phyloP scores from a whole-genome alignment of 2,888 invertebrate species.

The Pocota personata region DNA sequence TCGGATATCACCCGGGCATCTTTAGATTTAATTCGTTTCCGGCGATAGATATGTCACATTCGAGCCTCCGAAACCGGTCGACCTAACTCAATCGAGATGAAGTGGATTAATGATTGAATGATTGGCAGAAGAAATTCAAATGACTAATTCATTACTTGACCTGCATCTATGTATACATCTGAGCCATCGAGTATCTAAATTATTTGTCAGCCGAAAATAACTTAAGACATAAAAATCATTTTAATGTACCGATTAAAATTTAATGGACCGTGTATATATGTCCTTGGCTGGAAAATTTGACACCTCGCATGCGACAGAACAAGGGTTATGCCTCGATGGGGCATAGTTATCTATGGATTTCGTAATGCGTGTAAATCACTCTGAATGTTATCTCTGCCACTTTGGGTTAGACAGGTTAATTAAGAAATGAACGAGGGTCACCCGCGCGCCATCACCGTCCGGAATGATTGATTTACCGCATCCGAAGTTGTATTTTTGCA shows the following conservation, averaged over 20 bases:
- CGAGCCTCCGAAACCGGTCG: neutral
- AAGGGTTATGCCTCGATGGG: neutral
- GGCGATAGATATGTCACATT: constrained; percentile 21
- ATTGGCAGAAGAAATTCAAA: constrained; percentile 55
- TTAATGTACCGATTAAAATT: constrained; percentile 22
- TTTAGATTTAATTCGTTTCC: constrained; percentile 3
- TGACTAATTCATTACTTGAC: constrained; percentile 48
- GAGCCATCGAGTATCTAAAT: neutral
- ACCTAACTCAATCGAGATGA: constrained; percentile 58
- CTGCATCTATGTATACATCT: neutral
- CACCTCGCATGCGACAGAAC: constrained; percentile 35
- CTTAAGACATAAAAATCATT: constrained; percentile 15
- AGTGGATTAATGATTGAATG: constrained; percentile 67
- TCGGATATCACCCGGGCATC: neutral
- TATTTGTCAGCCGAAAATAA: constrained; percentile 14
- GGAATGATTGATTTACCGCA: constrained; percentile 50
- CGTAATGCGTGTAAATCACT: constrained; percentile 37
- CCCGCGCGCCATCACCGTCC: neutral
- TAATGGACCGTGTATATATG: neutral
- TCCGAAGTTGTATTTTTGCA: constrained; percentile 15
- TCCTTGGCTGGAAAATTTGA: constrained; percentile 5
- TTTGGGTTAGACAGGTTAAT: constrained; percentile 60
- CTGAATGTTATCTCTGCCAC: constrained; percentile 35
- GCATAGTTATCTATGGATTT: neutral
- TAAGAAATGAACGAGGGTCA: constrained; percentile 52